A percentile compares a stretch with the other conserved stretches of the same genome.
These are phyloP conservation scores for Tychaedon coryphoeus DNA, from an alignment of 2,113 vertebrate species.

Conservation along the genomic window DNA sequence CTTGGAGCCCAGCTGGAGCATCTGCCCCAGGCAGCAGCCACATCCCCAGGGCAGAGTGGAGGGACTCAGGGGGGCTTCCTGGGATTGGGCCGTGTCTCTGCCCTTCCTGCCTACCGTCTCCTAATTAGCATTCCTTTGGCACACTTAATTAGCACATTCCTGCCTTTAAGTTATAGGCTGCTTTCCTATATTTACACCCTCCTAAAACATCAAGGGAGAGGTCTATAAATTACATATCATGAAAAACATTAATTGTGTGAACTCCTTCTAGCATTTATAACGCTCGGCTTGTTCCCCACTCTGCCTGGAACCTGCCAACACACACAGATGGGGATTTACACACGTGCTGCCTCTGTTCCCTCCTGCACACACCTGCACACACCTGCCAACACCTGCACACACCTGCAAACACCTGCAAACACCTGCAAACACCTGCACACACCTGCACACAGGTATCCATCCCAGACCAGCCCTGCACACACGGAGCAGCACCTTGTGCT, in stretches of 20 bases:
- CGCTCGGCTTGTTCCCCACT: background rate
- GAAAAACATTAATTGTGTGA: background rate
- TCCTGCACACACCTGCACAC: background rate
- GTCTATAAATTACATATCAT: background rate
- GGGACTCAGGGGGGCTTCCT: background rate
- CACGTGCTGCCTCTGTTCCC: fast-evolving
- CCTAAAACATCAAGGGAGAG: constrained; percentile 37
- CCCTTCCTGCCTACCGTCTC: fast-evolving
- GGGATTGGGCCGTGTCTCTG: background rate
- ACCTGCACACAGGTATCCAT: fast-evolving
- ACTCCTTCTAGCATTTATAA: background rate
- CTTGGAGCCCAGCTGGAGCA: background rate
- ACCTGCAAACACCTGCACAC: too few species aligned
- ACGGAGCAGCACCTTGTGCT: fast-evolving
- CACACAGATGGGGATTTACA: fast-evolving
- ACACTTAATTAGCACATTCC: constrained; percentile 35
- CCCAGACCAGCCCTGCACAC: background rate
- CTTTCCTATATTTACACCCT: constrained; percentile 19
- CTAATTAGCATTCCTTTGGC: constrained; percentile 36
- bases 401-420: too few species aligned
- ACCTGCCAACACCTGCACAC: too few species aligned
- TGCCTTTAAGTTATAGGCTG: constrained; percentile 8
- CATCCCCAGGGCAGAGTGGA: background rate
- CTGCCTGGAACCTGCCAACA: fast-evolving
- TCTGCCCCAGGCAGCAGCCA: background rate